Evolutionary conservation across 2,888 invertebrate species (phyloP), one percentile per base, ranked within the genome.

Genomic region (Parnassius smintheus): DNA sequence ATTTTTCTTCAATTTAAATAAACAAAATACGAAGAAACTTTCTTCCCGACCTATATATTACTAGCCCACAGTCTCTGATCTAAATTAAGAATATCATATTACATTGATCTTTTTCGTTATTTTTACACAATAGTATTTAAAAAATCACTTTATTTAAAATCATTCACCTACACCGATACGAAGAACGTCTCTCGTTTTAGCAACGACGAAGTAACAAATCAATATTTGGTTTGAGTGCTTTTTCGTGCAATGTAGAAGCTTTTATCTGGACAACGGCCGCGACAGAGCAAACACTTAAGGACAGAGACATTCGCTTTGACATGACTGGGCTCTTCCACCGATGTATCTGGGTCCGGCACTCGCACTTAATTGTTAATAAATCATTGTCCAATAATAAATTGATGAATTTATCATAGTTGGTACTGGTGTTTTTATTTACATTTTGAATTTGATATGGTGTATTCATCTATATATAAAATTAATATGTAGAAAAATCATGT

Each of bases 151-250:
- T 56, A 61, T 46, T 52, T 25, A 35, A 49, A 64, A 59, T 64
- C 56, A 48, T 57, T 57, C 57, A 56, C 61, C 54, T 44, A 11
- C 11, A 44, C 51, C 54, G 49, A 45, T 56, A 13, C 51, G 63
- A 59, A 10, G 59, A 81, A 82, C 82, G 78, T 86, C 76, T 82
- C 75, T 83, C 82, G 83, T 85, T 89, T 88, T 88, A 88, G 86
- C 82, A 83, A 82, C 82, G 78, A 78, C 81, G 76, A 86, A 90
- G 90, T 88, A 89, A 90, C 91, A 91, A 90, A 91, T 91, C 91
- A 91, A 91, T 91, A 91, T 91, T 89, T 90, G 86, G 87, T 80
- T 88, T 90, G 89, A 91, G 91, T 91, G 91, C 91, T 91, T 91
- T 91, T 90, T 91, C 91, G 90, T 91, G 91, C 91, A 89, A 88